A percentile compares a stretch with the other conserved stretches of the same genome.
Conservation (phyloP, 2,888 invertebrate species). For the Chromoteleia sp. region DNA sequence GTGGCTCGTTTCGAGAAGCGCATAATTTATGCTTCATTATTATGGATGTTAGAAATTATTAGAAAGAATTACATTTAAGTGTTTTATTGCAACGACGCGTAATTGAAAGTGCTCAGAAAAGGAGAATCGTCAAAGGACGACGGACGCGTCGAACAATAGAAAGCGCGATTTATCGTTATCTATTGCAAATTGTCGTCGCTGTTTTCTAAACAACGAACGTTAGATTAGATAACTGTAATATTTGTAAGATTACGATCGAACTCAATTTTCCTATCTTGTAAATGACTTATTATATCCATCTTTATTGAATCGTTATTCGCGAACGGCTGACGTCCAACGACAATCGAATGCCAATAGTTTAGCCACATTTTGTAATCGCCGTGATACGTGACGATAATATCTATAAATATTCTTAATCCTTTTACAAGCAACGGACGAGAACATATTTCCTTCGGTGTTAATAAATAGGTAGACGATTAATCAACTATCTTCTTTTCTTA, state of each 20-base stretch:
- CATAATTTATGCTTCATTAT: conserved; percentile 60
- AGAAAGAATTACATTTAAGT: conserved; percentile 43
- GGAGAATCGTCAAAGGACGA: background rate
- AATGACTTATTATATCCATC: no score
- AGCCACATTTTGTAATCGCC: background rate
- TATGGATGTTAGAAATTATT: conserved; percentile 49
- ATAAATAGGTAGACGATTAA: conserved; percentile 32
- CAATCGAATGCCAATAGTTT: no score
- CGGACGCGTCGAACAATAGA: background rate
- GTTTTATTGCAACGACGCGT: conserved; percentile 39
- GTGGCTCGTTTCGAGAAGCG: conserved; percentile 46
- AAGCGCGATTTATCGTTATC: no score
- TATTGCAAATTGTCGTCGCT: no score
- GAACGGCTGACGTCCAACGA: no score
- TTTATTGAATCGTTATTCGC: no score
- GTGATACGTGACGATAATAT: conserved; percentile 9
- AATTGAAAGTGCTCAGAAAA: conserved; percentile 34
- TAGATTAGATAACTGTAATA: no score
- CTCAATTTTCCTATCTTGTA: no score
- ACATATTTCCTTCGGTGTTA: conserved; percentile 13
- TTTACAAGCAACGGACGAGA: background rate
- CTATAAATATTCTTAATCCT: conserved; percentile 23
- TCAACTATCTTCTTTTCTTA: conserved; percentile 24
- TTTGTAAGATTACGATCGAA: no score
- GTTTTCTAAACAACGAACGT: no score